These are phyloP conservation scores for Phoenicopterus ruber DNA, from an alignment of 2,113 vertebrate genomes.

Conservation along the genomic window DNA sequence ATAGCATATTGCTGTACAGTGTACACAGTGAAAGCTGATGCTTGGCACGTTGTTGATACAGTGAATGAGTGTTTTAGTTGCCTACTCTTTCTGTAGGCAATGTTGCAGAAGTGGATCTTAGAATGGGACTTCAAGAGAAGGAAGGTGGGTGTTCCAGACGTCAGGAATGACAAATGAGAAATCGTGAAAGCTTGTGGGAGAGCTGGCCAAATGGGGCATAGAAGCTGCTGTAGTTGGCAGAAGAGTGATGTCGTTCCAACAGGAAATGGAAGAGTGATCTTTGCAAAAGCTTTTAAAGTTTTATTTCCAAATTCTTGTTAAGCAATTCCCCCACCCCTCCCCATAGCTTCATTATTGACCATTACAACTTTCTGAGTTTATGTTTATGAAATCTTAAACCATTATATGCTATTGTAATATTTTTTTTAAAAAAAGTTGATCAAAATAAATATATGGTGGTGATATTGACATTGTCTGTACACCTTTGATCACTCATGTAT, in stretches of 20 bases:
- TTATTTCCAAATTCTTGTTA: background rate
- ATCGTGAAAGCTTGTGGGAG: background rate
- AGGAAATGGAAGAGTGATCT: background rate
- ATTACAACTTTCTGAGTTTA: background rate
- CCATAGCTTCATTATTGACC: background rate
- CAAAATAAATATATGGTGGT: background rate
- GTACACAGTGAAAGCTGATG: background rate
- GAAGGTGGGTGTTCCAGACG: conserved; percentile 11
- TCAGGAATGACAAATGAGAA: background rate
- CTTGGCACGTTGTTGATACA: background rate
- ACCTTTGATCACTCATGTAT: background rate
- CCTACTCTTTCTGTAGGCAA: conserved; percentile 48
- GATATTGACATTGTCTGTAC: background rate
- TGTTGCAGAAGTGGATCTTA: conserved; percentile 53
- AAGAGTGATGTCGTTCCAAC: background rate
- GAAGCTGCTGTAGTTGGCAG: conserved; percentile 16
- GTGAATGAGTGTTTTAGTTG: conserved; percentile 29
- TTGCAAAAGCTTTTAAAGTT: background rate
- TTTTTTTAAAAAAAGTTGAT: background rate
- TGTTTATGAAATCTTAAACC: background rate
- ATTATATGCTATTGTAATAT: background rate
- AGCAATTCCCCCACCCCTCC: background rate
- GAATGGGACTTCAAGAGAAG: conserved; percentile 25
- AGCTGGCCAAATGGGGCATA: conserved; percentile 12
- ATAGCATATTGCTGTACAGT: background rate